These are phyloP conservation scores for Caenorhabditis elegans DNA, from an alignment of 1,140 invertebrate species.

Conservation along the genomic window DNA sequence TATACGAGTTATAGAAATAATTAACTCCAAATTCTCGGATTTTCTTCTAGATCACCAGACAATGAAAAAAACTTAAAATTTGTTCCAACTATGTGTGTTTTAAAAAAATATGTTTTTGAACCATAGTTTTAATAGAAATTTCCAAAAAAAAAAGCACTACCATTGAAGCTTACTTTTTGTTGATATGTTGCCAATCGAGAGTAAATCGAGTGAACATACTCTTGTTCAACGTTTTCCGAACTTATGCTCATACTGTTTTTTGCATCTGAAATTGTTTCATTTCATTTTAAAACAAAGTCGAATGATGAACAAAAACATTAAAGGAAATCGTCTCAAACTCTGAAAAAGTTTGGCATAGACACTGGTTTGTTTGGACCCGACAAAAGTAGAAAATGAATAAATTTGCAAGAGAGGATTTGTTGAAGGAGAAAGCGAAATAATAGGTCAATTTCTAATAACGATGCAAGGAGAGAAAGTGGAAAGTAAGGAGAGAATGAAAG, in stretches of 20 bases:
- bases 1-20: no score
- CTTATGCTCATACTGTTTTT: conserved; percentile 2
- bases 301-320: no score
- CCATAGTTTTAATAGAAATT: no score
- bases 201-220: conserved; percentile 45
- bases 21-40: no score
- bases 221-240: conserved; percentile 32
- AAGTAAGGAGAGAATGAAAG: background rate
- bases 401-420: conserved; percentile 43
- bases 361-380: background rate
- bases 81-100: no score
- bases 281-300: no score
- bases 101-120: no score
- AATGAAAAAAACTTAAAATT: no score
- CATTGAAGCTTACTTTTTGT: no score
- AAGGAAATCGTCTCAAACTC: no score
- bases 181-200: conserved; percentile 43
- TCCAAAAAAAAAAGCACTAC: no score
- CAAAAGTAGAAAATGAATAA: conserved; percentile 39
- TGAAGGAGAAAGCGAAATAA: conserved; percentile 15
- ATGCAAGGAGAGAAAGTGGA: background rate
- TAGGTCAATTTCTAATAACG: conserved; percentile 1
- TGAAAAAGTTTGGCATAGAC: background rate
- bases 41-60: no score
- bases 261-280: background rate